Evolutionary conservation across 2,888 invertebrate genomes (phyloP).

Genomic region (Apodemia mormo): DNA sequence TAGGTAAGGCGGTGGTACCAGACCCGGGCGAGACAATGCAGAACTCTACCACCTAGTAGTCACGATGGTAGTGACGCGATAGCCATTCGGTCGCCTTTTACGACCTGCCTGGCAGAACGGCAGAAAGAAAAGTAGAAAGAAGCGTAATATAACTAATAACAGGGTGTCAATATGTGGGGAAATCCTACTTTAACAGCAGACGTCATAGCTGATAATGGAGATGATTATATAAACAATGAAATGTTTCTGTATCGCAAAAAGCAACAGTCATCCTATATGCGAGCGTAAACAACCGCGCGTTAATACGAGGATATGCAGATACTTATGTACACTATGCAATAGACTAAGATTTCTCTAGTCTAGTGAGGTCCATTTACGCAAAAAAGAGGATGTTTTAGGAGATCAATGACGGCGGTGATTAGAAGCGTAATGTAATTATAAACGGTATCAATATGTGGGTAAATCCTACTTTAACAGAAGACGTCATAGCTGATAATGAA

Average conservation of each 20-base stretch:
- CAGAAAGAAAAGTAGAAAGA: no score
- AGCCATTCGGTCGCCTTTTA: no score
- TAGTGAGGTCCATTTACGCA: no score
- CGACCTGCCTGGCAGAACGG: no score
- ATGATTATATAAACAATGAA: constrained; percentile 1
- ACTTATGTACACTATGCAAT: neutral
- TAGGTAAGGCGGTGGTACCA: no score
- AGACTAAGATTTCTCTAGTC: neutral
- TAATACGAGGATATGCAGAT: neutral
- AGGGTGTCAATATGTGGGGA: neutral
- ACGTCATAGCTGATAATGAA: constrained; percentile 1
- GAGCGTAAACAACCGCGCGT: neutral
- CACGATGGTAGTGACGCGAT: no score
- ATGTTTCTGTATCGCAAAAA: neutral
- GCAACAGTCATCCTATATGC: constrained; percentile 1
- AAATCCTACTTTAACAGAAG: neutral
- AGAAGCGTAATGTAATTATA: neutral
- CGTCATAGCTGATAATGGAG: constrained; percentile 1
- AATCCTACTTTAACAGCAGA: neutral
- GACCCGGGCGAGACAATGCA: no score
- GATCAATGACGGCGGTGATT: no score
- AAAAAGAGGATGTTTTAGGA: no score
- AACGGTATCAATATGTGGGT: neutral
- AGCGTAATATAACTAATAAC: neutral
- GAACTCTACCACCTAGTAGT: no score